Conservation (phyloP, 2,797 vertebrate genomes). For the Poliocrania exsul region DNA sequence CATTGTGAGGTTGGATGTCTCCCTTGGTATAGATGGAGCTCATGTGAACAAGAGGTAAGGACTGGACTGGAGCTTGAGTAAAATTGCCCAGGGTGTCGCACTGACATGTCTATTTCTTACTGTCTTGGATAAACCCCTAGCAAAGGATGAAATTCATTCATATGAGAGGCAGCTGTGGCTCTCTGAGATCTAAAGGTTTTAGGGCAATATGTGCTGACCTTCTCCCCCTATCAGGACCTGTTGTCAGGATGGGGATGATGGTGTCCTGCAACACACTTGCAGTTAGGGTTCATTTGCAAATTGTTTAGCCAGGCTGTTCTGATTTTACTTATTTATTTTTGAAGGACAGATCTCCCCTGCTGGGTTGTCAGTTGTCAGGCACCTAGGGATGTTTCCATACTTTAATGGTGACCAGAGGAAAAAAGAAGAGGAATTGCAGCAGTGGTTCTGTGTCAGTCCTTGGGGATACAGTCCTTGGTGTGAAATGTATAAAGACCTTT, state of each 20-base stretch:
- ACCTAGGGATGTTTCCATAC: not conserved
- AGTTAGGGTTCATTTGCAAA: constrained; percentile 2
- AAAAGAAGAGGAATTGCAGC: not conserved
- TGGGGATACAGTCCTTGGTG: not conserved
- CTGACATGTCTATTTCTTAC: not conserved
- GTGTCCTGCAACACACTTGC: not conserved
- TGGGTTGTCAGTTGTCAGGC: not conserved
- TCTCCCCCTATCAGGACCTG: not conserved
- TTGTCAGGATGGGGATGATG: not conserved
- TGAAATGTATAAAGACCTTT: not conserved
- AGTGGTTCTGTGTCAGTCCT: not conserved
- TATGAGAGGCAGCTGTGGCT: not conserved
- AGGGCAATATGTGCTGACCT: not conserved
- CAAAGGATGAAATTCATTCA: not conserved
- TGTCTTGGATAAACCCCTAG: not conserved
- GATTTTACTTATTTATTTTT: not conserved
- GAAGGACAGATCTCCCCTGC: not conserved
- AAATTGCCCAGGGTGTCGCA: not conserved
- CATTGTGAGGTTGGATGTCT: not conserved
- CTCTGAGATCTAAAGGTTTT: not conserved
- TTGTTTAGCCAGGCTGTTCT: not conserved
- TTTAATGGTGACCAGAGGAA: constrained; percentile 18
- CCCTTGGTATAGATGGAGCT: not conserved
- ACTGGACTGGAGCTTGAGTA: not conserved
- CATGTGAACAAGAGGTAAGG: not conserved